Conservation (phyloP, 2,888 invertebrate species). For the Apoda limacodes region DNA sequence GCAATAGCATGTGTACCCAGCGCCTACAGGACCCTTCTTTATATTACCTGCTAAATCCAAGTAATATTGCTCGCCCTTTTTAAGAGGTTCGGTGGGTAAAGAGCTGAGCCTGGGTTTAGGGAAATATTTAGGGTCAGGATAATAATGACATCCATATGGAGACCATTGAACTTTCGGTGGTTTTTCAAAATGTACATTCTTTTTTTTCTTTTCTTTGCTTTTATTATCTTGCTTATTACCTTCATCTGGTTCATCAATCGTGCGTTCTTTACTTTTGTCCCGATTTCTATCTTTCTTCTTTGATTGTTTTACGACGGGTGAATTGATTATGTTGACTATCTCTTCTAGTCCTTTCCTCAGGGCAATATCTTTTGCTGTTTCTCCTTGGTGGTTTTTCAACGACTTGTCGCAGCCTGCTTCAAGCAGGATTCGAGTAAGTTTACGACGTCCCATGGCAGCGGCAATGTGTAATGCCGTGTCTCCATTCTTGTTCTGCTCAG, state of each 20-base stretch:
- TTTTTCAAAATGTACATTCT: conserved; percentile 64
- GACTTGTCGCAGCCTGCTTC: conserved; percentile 83
- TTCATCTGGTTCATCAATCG: conserved; percentile 64
- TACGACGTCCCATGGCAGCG: conserved; percentile 92
- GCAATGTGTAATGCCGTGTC: conserved; percentile 95
- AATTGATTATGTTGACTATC: conserved; percentile 82
- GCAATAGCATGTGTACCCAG: conserved; percentile 93
- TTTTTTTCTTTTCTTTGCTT: conserved; percentile 57
- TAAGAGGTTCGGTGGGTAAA: conserved; percentile 85
- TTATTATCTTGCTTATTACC: conserved; percentile 54
- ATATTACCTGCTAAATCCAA: conserved; percentile 95
- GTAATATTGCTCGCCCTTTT: conserved; percentile 93
- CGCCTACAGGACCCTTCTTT: conserved; percentile 94
- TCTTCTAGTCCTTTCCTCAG: conserved; percentile 87
- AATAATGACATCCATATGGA: conserved; percentile 92
- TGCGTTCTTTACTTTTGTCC: conserved; percentile 65
- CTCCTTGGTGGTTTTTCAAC: conserved; percentile 84
- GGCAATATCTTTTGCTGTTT: conserved; percentile 92
- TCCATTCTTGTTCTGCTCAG: conserved; percentile 95
- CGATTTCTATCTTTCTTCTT: conserved; percentile 51
- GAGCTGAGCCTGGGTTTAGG: conserved; percentile 88
- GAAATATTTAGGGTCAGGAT: conserved; percentile 86
- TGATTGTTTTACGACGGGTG: conserved; percentile 52
- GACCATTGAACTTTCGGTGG: conserved; percentile 77
- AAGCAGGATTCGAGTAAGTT: conserved; percentile 89